Evolutionary conservation across 2,888 invertebrate species (phyloP).

Genomic region (Scaptomyza parva): DNA sequence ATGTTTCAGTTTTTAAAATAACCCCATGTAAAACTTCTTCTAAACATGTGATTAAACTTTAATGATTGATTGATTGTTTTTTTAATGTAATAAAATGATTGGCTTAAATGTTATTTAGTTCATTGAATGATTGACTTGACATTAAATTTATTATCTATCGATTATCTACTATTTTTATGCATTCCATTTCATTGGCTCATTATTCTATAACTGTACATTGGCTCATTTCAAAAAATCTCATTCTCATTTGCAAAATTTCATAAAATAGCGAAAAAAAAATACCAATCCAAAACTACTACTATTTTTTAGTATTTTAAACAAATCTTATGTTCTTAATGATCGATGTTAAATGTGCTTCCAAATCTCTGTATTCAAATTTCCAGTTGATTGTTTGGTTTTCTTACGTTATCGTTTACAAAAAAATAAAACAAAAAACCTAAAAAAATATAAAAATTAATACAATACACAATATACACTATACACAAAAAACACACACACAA

Average conservation of each 20-base stretch:
- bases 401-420: conserved; percentile 30
- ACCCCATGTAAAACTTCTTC: too few species aligned
- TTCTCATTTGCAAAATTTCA: conserved; percentile 31
- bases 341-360: conserved; percentile 76
- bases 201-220: conserved; percentile 47
- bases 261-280: conserved; percentile 36
- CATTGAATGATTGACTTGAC: not conserved
- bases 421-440: conserved; percentile 9
- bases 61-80: not conserved
- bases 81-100: not conserved
- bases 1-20: not conserved
- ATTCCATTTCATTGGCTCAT: conserved; percentile 29
- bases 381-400: conserved; percentile 49
- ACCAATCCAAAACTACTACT: conserved; percentile 29
- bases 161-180: not conserved
- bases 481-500: conserved; percentile 21
- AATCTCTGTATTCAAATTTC: conserved; percentile 68
- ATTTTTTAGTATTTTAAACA: conserved; percentile 36
- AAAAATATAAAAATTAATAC: conserved; percentile 17
- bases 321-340: conserved; percentile 67
- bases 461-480: conserved; percentile 30
- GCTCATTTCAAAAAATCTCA: conserved; percentile 42
- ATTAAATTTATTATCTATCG: too few species aligned
- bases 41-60: not conserved
- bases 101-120: not conserved